Evolutionary conservation across 2,113 vertebrate genomes (phyloP).

Genomic region (Taxidea taxus): DNA sequence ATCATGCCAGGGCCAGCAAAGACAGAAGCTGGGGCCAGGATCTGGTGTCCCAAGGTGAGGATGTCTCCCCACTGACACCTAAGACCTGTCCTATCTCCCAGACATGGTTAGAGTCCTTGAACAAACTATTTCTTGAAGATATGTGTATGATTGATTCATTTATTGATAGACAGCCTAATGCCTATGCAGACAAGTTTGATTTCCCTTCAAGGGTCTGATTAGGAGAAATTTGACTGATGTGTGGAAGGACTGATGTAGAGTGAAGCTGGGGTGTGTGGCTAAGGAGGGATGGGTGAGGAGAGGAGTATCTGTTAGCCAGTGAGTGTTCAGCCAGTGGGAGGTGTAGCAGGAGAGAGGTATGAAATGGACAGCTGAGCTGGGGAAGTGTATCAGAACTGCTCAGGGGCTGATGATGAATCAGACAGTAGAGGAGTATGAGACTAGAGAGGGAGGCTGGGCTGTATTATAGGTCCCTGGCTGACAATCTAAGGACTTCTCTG

Average conservation of each 20-base stretch:
- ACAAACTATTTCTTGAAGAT: neutral
- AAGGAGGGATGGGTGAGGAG: neutral
- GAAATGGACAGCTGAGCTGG: neutral
- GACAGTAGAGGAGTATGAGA: neutral
- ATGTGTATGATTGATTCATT: neutral
- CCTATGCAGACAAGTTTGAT: neutral
- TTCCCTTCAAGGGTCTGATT: neutral
- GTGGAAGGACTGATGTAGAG: neutral
- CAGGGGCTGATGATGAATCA: no score
- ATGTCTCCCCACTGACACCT: neutral
- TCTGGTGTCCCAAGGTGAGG: no score
- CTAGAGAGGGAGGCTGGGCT: neutral
- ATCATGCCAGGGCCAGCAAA: neutral
- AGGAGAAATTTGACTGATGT: neutral
- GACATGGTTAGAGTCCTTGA: neutral
- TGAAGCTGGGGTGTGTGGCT: neutral
- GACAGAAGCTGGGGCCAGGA: neutral
- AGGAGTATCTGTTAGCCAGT: fast-evolving
- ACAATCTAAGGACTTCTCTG: neutral
- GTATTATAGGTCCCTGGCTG: fast-evolving
- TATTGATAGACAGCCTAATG: neutral
- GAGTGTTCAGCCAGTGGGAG: neutral
- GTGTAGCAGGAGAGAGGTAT: no score
- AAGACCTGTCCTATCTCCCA: neutral
- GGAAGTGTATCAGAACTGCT: neutral